phyloP scores from a whole-genome alignment of 2,888 invertebrate genomes.

The Azorinus chamasolen region DNA sequence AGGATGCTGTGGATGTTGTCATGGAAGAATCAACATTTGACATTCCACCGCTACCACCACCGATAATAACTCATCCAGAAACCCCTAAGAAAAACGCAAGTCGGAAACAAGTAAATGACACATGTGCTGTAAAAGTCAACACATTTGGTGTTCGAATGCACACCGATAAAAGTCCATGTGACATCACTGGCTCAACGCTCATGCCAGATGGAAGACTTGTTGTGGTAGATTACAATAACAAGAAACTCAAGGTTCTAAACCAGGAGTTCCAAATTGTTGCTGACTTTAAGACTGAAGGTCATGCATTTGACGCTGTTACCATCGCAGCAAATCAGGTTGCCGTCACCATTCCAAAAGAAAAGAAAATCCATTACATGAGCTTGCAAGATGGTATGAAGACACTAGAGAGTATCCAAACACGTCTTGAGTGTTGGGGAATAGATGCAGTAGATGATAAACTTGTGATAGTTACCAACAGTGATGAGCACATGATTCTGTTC shows the following conservation, averaged over 20 bases:
- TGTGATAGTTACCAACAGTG: slow-evolving; percentile 61
- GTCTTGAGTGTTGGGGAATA: slow-evolving; percentile 62
- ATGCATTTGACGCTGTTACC: slow-evolving; percentile 48
- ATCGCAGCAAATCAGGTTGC: slow-evolving; percentile 47
- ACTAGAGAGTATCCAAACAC: slow-evolving; percentile 54
- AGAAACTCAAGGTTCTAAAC: slow-evolving; percentile 61
- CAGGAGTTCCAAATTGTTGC: slow-evolving; percentile 54
- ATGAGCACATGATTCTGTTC: slow-evolving; percentile 62
- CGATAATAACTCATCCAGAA: slow-evolving; percentile 51
- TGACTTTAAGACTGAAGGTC: slow-evolving; percentile 60
- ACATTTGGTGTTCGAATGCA: slow-evolving; percentile 59
- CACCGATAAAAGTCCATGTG: slow-evolving; percentile 63
- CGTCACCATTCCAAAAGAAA: slow-evolving; percentile 57
- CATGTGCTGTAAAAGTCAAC: slow-evolving; percentile 58
- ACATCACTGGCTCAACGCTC: slow-evolving; percentile 55
- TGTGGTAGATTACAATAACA: slow-evolving; percentile 62
- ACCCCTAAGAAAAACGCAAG: slow-evolving; percentile 47
- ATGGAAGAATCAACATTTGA: slow-evolving; percentile 56
- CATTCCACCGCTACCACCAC: slow-evolving; percentile 59
- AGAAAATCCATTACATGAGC: slow-evolving; percentile 59
- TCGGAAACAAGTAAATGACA: neutral
- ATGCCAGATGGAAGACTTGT: slow-evolving; percentile 61
- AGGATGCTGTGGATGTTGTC: slow-evolving; percentile 55
- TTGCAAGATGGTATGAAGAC: slow-evolving; percentile 61
- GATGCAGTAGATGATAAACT: slow-evolving; percentile 56